A percentile compares a stretch with the other conserved stretches of the same genome.
phyloP scores from a whole-genome alignment of 2,888 invertebrate genomes.

The Zaprionus obscuricornis region DNA sequence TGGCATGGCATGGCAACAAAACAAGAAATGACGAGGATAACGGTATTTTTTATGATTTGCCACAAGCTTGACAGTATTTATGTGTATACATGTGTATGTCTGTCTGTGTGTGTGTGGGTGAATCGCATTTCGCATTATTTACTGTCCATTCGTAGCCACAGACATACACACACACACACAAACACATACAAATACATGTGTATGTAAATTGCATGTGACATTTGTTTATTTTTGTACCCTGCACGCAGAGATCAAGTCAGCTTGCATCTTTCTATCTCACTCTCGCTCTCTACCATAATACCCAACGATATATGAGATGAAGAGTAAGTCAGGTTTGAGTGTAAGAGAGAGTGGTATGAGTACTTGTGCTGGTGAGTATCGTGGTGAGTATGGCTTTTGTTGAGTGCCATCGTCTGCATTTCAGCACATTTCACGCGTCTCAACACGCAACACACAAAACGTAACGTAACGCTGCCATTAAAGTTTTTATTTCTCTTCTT shows the following conservation, averaged over 20 bases:
- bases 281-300: no score
- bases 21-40: conserved; percentile 36
- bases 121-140: conserved; percentile 41
- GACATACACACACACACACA: neutral
- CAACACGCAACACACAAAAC: conserved; percentile 1
- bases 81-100: conserved; percentile 18
- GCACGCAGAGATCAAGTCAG: no score
- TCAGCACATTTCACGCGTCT: conserved; percentile 39
- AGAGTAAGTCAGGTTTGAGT: no score
- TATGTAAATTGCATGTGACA: conserved; percentile 38
- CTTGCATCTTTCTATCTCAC: no score
- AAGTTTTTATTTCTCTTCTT: conserved; percentile 31
- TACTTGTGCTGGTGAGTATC: no score
- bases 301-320: no score
- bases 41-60: conserved; percentile 62
- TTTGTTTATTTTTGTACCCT: conserved; percentile 43
- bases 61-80: conserved; percentile 23
- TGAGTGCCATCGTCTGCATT: conserved; percentile 33
- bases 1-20: conserved; percentile 48
- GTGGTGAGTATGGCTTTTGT: no score
- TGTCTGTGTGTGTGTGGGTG: conserved; percentile 7
- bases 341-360: no score
- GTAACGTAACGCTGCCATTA: conserved; percentile 40
- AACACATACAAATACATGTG: neutral
- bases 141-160: conserved; percentile 27